Percentiles rank a stretch among this genome's conserved stretches.
Conservation (phyloP, 2,113 vertebrate species). For the Chamaea fasciata region DNA sequence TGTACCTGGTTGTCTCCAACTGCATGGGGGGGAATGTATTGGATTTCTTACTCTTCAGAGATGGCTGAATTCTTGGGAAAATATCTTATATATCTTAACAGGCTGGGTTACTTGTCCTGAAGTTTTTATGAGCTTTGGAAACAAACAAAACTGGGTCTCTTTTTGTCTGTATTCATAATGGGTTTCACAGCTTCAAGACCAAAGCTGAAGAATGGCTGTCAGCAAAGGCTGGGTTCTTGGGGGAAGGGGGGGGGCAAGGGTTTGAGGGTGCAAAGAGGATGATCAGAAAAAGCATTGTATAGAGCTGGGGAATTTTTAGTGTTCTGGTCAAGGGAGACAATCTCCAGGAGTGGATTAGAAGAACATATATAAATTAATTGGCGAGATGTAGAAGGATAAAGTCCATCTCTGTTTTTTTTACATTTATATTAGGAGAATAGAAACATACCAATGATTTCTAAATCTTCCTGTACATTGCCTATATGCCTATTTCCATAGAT, state of each 20-base stretch:
- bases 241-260: accelerated
- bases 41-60: not conserved
- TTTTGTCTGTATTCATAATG: not conserved
- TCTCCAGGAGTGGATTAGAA: not conserved
- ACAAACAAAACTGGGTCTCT: not conserved
- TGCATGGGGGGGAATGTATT: not conserved
- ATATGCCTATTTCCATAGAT: not conserved
- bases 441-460: not conserved
- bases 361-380: not conserved
- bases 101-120: not conserved
- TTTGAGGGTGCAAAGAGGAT: not conserved
- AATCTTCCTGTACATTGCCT: not conserved
- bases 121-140: not conserved
- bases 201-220: not conserved
- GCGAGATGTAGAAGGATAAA: not conserved
- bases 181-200: not conserved
- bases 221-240: not conserved
- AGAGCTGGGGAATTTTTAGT: not conserved
- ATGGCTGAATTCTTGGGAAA: not conserved
- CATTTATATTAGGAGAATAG: not conserved
- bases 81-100: not conserved
- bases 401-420: not conserved
- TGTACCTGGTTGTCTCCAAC: not conserved
- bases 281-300: not conserved
- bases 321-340: not conserved